Evolutionary conservation across 2,797 vertebrate species (phyloP), one percentile per base, ranked within the genome.

Genomic region (Parauchenoglanis ngamensis): DNA sequence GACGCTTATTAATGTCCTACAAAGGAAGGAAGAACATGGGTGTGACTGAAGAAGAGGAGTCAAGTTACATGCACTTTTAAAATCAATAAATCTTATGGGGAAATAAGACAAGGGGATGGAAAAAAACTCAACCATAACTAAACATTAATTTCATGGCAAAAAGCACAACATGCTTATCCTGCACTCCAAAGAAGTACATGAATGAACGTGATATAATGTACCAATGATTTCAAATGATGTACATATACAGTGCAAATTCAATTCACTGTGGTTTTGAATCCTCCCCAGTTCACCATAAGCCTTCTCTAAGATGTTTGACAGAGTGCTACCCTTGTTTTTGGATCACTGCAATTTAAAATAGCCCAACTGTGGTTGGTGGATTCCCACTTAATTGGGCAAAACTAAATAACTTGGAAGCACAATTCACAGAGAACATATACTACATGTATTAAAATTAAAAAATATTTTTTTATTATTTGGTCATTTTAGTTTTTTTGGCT

Each of bases 1-100:
- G 91, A 67, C 96, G 95, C 85, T 96, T 96, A 93, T 96, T 96
- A 89, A 96, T 95, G 93, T 96, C 96, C 96, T 97, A 90, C 17
- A 92, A 44, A 92, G 15, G 88, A 12, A 85, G 8, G 59, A 59
- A 44, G 11, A 61, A 61, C 21, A 7, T 67, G 57, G 46, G 59
- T 44, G 59, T 61, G 40, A 78, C 57, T 12, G 15, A 61, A 21
- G 19, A 44, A 44, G 28, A 57, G 25, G 77, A 65, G 35, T 81
- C 79, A 65, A 19, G 59, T 81, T 81, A 80, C 35, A 76, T 15
- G 57, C 57, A 49, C 15, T 28, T 28, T 82, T 46, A 17, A 61
- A 82, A 82, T 65, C 59, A 63, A 82, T 65, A 15, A 59, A 10
- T 57, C 31, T 61, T 80, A 44, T 44, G 13, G 8, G 12, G 40